Base-by-base conservation (phyloP, 2,888 invertebrate species). In the Hermodice carunculata region DNA sequence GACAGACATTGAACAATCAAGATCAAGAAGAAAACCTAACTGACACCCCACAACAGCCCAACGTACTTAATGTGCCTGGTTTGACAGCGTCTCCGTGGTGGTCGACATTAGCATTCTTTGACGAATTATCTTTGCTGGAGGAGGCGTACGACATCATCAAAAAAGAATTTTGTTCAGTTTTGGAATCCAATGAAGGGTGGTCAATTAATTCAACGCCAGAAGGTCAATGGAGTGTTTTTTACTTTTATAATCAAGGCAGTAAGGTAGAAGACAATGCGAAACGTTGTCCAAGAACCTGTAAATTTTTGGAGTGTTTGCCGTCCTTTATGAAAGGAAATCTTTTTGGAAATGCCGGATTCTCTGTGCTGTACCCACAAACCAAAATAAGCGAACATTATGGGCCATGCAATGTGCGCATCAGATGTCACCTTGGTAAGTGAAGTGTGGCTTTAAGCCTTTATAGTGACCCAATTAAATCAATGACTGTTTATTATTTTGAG, bases 341-440 rank as follows among this genome's bases (percentile, higher is more conserved):
- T n/a, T 85, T 85, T 74, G 81, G 81, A 31, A 81, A 83, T 75
- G 81, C 77, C 17, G 69, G 78, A 8, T 84, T 83, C 64, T 85
- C 85, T 5, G 77, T 83, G 1, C 63, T 84, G n/a, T 66, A 77
- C 19, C 80, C 83, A 44, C 76, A 76, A 3, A 85, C 84, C 1
- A 46, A 52, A 3, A 78, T 84, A 19, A 58, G 71, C 0, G 73
- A 76, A 48, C 85, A 84, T 63, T 81, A 76, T 74, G 85, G 85
- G 22, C 80, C 84, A 32, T 80, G 80, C 31, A 85, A 85, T 66
- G 73, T 78, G 31, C 68, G 84, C 57, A 67, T 84, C 2, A 69
- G 85, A 42, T 82, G 83, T 58, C 85, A 85, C 69, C 66, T 85
- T 43, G 71, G 71, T 71, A 52, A 42, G 61, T 19, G n/a, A n/a